Evolutionary conservation across 2,797 vertebrate genomes (phyloP).

Genomic region (Varecia variegata): DNA sequence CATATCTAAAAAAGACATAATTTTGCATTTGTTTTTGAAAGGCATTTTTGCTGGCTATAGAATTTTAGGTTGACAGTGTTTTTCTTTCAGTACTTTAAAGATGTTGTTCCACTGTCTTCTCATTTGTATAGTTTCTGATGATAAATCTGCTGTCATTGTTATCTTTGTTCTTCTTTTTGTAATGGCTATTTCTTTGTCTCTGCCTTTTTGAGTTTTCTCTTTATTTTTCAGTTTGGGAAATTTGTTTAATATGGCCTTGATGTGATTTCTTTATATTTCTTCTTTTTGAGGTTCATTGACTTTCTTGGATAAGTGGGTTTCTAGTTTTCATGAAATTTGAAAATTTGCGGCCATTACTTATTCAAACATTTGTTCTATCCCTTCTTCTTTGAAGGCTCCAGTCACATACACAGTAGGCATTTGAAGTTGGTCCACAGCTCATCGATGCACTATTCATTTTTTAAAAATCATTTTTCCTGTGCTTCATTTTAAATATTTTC

Average conservation of each 20-base stretch:
- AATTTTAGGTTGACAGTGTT: neutral
- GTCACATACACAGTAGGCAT: neutral
- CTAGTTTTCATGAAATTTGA: neutral
- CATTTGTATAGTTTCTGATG: neutral
- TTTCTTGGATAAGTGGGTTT: neutral
- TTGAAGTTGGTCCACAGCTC: neutral
- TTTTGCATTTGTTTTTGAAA: neutral
- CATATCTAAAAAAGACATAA: neutral
- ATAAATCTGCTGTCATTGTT: neutral
- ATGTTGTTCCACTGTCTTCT: neutral
- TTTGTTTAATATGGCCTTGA: neutral
- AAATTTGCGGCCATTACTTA: neutral
- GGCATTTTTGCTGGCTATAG: neutral
- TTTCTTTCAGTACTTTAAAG: neutral
- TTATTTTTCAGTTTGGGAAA: neutral
- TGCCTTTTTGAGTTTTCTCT: neutral
- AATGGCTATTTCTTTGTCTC: neutral
- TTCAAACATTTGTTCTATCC: neutral
- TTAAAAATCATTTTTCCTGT: neutral
- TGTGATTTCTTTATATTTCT: neutral
- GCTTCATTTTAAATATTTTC: neutral
- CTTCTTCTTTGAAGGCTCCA: neutral
- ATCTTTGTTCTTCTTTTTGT: neutral
- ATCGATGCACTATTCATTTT: neutral
- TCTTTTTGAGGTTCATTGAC: neutral